Conservation (phyloP, 2,888 invertebrate species). For the Papilio demoleus region DNA sequence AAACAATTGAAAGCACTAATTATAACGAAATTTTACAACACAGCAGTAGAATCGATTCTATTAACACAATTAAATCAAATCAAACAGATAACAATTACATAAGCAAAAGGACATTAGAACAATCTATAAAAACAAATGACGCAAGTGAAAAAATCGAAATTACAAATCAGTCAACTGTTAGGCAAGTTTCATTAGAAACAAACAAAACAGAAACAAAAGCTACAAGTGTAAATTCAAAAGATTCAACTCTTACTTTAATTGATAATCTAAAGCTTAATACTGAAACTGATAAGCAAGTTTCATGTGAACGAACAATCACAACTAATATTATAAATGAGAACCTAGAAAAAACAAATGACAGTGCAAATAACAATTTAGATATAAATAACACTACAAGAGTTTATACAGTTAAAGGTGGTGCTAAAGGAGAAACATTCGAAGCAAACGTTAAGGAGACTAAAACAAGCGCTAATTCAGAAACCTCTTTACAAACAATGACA, state of each 20-base stretch:
- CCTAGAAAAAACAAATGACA: too few species aligned
- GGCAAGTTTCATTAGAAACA: constrained; percentile 1
- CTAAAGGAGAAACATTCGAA: too few species aligned
- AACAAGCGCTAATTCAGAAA: too few species aligned
- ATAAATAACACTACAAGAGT: too few species aligned
- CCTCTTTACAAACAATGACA: too few species aligned
- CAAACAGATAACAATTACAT: background rate
- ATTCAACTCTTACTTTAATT: background rate
- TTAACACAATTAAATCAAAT: background rate
- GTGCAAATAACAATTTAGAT: too few species aligned
- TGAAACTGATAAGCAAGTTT: too few species aligned
- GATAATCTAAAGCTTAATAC: background rate
- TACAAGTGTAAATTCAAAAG: background rate
- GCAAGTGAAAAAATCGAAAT: background rate
- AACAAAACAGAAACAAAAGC: background rate
- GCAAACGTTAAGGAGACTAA: too few species aligned
- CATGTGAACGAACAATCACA: too few species aligned
- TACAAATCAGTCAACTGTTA: background rate
- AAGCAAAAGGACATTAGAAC: background rate
- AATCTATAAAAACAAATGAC: background rate
- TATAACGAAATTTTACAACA: background rate
- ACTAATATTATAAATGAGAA: too few species aligned
- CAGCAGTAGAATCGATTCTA: background rate
- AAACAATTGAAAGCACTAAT: background rate
- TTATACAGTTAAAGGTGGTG: too few species aligned